Evolutionary conservation across 2,797 vertebrate genomes (phyloP), one percentile per base, ranked within the genome.

Genomic region (Schizopygopsis pylzovi): DNA sequence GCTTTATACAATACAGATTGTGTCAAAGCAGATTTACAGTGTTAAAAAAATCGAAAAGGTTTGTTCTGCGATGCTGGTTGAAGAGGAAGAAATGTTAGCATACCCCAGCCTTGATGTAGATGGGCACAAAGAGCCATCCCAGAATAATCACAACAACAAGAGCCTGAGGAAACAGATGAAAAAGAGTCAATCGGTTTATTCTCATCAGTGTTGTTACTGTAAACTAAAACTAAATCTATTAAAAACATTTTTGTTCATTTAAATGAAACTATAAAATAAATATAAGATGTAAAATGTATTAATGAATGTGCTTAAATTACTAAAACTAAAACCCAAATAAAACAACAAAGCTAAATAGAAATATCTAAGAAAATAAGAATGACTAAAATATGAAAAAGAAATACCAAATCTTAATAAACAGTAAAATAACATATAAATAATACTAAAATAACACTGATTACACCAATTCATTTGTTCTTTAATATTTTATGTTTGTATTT

Each of bases 51-150:
- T 3, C 3, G 3, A 56, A 56, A 49, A 43, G 11, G 86, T 63
- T 87, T 87, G 0, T 72, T 8, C 68, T 92, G 22, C 6, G 72
- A 65, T 39, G 28, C 7, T 1, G 15, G 10, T 25, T 12, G 2
- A 13, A 77, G 39, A 76, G 3, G 47, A 68, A 43, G 11, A 81
- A 77, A 63, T 49, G 65, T 56, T 63, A 94, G 4, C 96, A 94
- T 90, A 99, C 98, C 94, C 96, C 98, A 10, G 97, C 96, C 92
- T 97, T 98, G 88, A 99, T 91, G 90, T 98, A 99, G 91, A 99
- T 97, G 16, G 98, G 98, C 22, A 99, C 98, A 89, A 99, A 99
- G 71, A 99, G 5, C 98, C 98, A 99, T 85, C 96, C 98, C 3
- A 99, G 95, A 86, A 97, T 0, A 63, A 97, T 87, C 77, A 99